These are phyloP conservation scores for Phymanthus crucifer DNA, from an alignment of 92 coral and sea anemone genomes.

Conservation along the genomic window DNA sequence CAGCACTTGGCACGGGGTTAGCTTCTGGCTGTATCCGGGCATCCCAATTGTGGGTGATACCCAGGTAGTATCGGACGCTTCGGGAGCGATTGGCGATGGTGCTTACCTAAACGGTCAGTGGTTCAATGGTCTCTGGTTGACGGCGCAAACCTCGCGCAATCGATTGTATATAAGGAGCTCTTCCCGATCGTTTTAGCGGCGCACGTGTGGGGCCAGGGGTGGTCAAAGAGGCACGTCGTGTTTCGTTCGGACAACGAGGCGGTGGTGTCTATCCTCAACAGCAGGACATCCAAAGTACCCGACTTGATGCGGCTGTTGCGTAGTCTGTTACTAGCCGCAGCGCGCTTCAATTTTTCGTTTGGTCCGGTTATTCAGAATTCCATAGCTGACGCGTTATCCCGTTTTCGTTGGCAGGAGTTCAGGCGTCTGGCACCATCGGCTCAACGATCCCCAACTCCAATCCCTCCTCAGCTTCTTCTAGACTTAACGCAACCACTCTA, in stretches of 20 bases:
- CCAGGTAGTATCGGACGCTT: too few relatives aligned
- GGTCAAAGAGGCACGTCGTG: slow-evolving; percentile 33
- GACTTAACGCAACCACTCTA: slow-evolving; percentile 18
- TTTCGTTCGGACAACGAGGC: too few relatives aligned
- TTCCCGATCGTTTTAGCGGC: slow-evolving; percentile 49
- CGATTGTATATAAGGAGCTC: slow-evolving; percentile 26
- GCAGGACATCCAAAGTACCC: slow-evolving; percentile 41
- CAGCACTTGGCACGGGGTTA: too few relatives aligned
- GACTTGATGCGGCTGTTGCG: slow-evolving; percentile 44
- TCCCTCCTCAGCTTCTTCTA: slow-evolving; percentile 24
- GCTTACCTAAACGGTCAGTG: too few relatives aligned
- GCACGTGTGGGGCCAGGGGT: slow-evolving; percentile 31
- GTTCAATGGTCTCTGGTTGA: too few relatives aligned
- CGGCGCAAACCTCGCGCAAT: neutral
- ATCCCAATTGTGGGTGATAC: too few relatives aligned
- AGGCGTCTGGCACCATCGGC: slow-evolving; percentile 36
- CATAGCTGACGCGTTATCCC: slow-evolving; percentile 53
- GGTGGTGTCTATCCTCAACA: too few relatives aligned
- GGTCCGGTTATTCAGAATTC: slow-evolving; percentile 26
- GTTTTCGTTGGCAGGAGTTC: slow-evolving; percentile 47
- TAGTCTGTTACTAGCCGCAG: slow-evolving; percentile 27
- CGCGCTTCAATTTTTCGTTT: neutral
- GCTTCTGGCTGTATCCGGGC: too few relatives aligned
- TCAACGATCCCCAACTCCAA: neutral
- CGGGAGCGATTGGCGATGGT: too few relatives aligned